Conservation (phyloP, 2,113 vertebrate species). For the Calyptommatus sinebrachiatus region DNA sequence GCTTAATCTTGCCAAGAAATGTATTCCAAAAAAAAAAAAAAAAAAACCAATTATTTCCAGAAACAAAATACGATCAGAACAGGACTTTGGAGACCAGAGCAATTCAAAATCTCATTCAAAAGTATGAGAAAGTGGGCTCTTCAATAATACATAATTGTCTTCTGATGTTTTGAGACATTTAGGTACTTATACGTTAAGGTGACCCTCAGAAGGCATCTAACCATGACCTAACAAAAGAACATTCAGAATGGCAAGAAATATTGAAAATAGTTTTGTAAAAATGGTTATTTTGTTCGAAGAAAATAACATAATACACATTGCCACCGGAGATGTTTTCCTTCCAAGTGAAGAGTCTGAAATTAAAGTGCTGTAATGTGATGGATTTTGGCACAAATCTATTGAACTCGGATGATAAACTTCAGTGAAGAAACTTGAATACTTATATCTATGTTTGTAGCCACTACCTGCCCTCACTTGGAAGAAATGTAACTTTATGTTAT, state of each 20-base stretch:
- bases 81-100: too few relatives aligned
- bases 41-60: too few relatives aligned
- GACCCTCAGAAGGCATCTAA: neutral
- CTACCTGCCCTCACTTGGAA: neutral
- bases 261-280: too few relatives aligned
- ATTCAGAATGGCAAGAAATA: too few relatives aligned
- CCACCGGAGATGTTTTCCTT: too few relatives aligned
- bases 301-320: too few relatives aligned
- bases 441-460: neutral
- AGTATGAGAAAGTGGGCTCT: too few relatives aligned
- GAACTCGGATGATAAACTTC: neutral
- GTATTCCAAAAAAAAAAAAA: neutral
- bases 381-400: neutral
- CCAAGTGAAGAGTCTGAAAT: too few relatives aligned
- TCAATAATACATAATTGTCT: too few relatives aligned
- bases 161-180: neutral
- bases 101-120: too few relatives aligned
- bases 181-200: neutral
- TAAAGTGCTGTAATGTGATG: neutral
- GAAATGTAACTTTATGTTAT: neutral
- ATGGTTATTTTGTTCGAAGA: too few relatives aligned
- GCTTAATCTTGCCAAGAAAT: too few relatives aligned
- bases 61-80: neutral
- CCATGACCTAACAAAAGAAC: neutral
- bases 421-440: neutral